Evolutionary conservation across 2,888 invertebrate species (phyloP).

Genomic region (Ypsolopha sequella): DNA sequence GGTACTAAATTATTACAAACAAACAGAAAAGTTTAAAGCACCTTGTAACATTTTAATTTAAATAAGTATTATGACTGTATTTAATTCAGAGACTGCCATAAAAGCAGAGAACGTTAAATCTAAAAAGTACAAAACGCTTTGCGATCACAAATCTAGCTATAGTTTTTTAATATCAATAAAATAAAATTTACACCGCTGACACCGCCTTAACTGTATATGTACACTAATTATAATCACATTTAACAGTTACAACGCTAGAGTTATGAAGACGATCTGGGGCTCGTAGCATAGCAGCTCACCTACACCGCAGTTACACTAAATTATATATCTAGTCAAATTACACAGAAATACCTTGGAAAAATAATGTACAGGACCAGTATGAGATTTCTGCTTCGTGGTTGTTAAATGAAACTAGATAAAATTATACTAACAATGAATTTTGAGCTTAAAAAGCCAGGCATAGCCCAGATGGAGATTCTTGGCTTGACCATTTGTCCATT

Average conservation of each 20-base stretch:
- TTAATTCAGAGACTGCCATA: constrained; percentile 9
- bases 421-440: too few species aligned
- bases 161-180: constrained; percentile 41
- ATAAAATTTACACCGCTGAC: constrained; percentile 62
- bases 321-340: too few species aligned
- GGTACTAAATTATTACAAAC: constrained; percentile 1
- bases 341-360: too few species aligned
- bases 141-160: constrained; percentile 63
- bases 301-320: constrained; percentile 1
- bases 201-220: constrained; percentile 51
- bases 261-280: constrained; percentile 5
- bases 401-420: too few species aligned
- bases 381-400: too few species aligned
- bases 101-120: constrained; percentile 31
- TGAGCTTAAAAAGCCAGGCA: too few species aligned
- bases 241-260: constrained; percentile 32
- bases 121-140: constrained; percentile 60
- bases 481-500: neutral
- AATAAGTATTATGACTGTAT: constrained; percentile 5
- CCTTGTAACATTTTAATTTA: neutral
- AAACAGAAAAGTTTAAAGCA: constrained; percentile 4
- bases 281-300: constrained; percentile 5
- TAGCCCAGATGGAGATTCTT: too few species aligned
- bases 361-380: too few species aligned
- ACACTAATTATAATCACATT: constrained; percentile 63